These are phyloP conservation scores for Pterocles burchelli DNA, from an alignment of 2,113 vertebrate species.

Conservation along the genomic window DNA sequence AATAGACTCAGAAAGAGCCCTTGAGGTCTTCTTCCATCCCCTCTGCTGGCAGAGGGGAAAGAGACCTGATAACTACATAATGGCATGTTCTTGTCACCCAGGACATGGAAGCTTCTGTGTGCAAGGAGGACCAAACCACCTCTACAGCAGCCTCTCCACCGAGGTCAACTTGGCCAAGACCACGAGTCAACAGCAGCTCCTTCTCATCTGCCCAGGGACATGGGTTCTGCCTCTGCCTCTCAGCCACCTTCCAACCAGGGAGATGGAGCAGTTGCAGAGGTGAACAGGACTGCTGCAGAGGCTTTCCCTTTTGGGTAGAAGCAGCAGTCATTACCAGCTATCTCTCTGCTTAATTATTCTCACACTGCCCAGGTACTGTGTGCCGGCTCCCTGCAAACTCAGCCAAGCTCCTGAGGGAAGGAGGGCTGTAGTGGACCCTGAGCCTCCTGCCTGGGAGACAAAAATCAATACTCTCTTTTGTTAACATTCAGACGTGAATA, in stretches of 20 bases:
- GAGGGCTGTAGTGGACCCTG: not conserved
- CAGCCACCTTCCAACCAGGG: not conserved
- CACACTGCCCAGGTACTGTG: fast-evolving
- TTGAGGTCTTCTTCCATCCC: not conserved
- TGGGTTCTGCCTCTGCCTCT: not conserved
- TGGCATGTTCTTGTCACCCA: not conserved
- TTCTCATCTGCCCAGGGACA: not conserved
- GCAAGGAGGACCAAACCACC: not conserved
- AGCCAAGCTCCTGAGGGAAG: not conserved
- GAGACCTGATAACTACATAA: not conserved
- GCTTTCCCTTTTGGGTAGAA: not conserved
- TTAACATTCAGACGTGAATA: not conserved
- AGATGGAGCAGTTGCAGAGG: not conserved
- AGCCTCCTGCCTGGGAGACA: not conserved
- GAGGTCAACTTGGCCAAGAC: not conserved
- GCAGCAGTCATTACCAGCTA: not conserved
- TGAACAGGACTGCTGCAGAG: not conserved
- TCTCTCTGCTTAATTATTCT: not conserved
- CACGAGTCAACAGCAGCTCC: not conserved
- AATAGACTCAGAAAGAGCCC: not conserved
- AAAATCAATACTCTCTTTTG: not conserved
- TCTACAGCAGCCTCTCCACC: not conserved
- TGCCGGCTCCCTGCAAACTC: not conserved
- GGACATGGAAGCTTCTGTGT: fast-evolving
- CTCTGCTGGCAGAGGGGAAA: not conserved